Percentiles rank a stretch among this genome's conserved stretches.
Evolutionary conservation across 2,797 vertebrate genomes (phyloP).

Genomic region (Microctenopoma lineatum): DNA sequence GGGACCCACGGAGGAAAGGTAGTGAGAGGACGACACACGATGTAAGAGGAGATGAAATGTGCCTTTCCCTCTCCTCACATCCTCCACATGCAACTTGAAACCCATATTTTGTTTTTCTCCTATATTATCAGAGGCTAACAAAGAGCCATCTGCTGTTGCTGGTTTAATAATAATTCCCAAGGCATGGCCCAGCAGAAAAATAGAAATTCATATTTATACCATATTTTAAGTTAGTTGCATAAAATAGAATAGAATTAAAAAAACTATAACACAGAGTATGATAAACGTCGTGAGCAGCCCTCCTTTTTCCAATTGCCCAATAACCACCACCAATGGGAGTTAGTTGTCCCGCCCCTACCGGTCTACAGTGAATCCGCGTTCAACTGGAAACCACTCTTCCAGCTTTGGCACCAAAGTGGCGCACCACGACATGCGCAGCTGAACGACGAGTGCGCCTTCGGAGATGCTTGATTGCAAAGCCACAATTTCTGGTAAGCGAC

Average conservation of each 20-base stretch:
- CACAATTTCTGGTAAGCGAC: constrained; percentile 70
- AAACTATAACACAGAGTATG: constrained; percentile 25
- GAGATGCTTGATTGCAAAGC: constrained; percentile 56
- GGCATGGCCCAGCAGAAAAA: not conserved
- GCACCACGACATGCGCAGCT: constrained; percentile 68
- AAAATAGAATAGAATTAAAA: not conserved
- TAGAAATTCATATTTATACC: too few species aligned
- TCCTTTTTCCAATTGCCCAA: constrained; percentile 57
- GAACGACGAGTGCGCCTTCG: constrained; percentile 58
- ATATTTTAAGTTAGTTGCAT: not conserved
- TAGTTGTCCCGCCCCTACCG: constrained; percentile 76
- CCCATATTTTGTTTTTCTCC: constrained; percentile 2
- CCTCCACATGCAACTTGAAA: constrained; percentile 14
- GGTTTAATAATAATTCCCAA: constrained; percentile 7
- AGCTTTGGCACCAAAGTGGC: constrained; percentile 74
- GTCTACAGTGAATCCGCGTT: constrained; percentile 68
- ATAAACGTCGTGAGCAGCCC: constrained; percentile 55
- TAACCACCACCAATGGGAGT: constrained; percentile 61
- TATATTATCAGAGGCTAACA: constrained; percentile 4
- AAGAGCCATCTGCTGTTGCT: constrained; percentile 9
- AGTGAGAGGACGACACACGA: constrained; percentile 4
- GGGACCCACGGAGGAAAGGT: constrained; percentile 18
- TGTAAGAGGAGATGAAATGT: constrained; percentile 19
- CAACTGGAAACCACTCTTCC: constrained; percentile 73
- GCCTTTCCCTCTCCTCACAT: constrained; percentile 10